Percentiles rank a stretch among this genome's conserved stretches.
Evolutionary conservation across 2,888 invertebrate species (phyloP).

Genomic region (Scaptomyza flava): DNA sequence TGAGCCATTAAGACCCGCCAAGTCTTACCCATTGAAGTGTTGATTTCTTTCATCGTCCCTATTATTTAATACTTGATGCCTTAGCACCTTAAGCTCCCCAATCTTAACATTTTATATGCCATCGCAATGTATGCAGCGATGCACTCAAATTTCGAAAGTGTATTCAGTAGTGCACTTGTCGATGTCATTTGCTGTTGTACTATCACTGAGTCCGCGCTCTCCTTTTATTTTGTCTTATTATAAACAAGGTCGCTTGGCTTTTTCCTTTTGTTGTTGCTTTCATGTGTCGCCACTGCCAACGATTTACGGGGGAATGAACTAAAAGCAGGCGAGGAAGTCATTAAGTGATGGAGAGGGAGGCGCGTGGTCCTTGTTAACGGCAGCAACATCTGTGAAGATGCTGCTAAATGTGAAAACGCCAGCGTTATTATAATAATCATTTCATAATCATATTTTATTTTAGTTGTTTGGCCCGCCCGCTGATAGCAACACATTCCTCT

Average conservation of each 20-base stretch:
- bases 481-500: conserved; percentile 42
- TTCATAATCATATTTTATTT: conserved; percentile 82
- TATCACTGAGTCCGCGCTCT: too few relatives aligned
- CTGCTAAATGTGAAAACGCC: conserved; percentile 65
- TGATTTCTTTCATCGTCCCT: too few relatives aligned
- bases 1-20: too few relatives aligned
- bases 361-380: conserved; percentile 75
- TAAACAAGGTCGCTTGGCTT: conserved; percentile 75
- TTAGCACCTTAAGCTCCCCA: too few relatives aligned
- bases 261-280: conserved; percentile 26
- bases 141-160: too few relatives aligned
- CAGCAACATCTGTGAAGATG: conserved; percentile 81
- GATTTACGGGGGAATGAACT: conserved; percentile 7
- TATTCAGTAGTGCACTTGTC: too few relatives aligned
- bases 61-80: too few relatives aligned
- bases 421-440: conserved; percentile 82
- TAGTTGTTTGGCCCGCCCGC: conserved; percentile 63
- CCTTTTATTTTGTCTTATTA: too few relatives aligned
- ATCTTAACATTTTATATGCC: too few relatives aligned
- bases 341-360: conserved; percentile 9
- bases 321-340: not conserved
- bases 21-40: too few relatives aligned
- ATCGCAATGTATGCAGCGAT: too few relatives aligned
- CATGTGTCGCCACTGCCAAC: conserved; percentile 15
- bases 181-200: too few relatives aligned